Evolutionary conservation across 2,797 vertebrate species (phyloP).

Genomic region (Naso thynnoides): DNA sequence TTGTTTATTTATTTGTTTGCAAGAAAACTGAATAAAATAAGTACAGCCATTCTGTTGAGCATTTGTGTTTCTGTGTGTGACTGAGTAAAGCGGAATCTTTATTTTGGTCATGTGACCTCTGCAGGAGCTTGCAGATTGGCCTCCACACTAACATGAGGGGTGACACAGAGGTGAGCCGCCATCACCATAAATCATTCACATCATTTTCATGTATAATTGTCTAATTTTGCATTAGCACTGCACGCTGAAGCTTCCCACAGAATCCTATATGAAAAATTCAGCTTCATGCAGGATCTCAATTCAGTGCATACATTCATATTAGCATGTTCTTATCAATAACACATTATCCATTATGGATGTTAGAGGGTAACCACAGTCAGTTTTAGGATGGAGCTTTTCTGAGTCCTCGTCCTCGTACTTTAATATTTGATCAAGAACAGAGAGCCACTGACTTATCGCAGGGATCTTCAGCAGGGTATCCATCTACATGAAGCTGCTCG

Average conservation of each 20-base stretch:
- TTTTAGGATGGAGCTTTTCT: slow-evolving; percentile 40
- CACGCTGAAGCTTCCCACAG: slow-evolving; percentile 26
- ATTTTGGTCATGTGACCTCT: slow-evolving; percentile 31
- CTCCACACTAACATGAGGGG: slow-evolving; percentile 36
- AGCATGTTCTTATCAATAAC: slow-evolving; percentile 55
- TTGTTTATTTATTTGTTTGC: too few relatives aligned
- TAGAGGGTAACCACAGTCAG: slow-evolving; percentile 36
- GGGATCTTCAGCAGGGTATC: slow-evolving; percentile 46
- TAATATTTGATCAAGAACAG: slow-evolving; percentile 74
- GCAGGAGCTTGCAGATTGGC: slow-evolving; percentile 14
- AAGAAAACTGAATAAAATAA: not conserved
- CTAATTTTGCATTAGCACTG: slow-evolving; percentile 61
- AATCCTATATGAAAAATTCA: slow-evolving; percentile 60
- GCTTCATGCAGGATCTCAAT: slow-evolving; percentile 20
- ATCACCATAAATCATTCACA: slow-evolving; percentile 71
- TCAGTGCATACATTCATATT: slow-evolving; percentile 33
- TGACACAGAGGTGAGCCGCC: slow-evolving; percentile 70
- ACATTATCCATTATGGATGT: slow-evolving; percentile 61
- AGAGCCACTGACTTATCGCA: slow-evolving; percentile 38
- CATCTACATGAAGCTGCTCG: slow-evolving; percentile 13
- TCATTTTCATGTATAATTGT: slow-evolving; percentile 59
- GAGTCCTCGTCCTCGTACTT: slow-evolving; percentile 46
- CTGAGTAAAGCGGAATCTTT: not conserved
- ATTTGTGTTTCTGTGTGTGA: not conserved
- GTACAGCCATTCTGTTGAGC: too few relatives aligned